Percentiles rank a stretch among this genome's conserved stretches.
Conservation (phyloP, 2,113 vertebrate genomes). For the Diadophis punctatus region DNA sequence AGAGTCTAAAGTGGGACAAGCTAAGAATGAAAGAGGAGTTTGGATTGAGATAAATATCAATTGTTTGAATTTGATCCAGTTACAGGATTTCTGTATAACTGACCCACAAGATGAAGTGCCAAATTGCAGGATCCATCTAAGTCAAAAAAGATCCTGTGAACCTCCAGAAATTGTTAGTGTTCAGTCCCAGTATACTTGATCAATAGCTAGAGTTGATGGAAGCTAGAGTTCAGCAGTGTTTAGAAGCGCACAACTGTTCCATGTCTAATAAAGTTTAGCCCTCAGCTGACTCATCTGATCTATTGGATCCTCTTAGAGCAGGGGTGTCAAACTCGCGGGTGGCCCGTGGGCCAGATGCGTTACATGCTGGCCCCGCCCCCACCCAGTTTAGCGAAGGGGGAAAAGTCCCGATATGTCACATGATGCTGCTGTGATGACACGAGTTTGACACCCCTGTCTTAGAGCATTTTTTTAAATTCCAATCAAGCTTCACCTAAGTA, state of each 20-base stretch:
- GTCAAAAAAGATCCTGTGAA: not conserved
- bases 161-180: not conserved
- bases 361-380: too few relatives aligned
- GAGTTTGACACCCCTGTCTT: not conserved
- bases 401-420: too few relatives aligned
- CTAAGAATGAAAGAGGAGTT: not conserved
- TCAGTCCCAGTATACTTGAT: not conserved
- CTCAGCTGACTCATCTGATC: not conserved
- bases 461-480: not conserved
- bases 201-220: not conserved
- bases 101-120: not conserved
- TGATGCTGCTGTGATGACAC: fast-evolving
- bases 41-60: not conserved
- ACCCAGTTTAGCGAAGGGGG: too few relatives aligned
- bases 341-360: too few relatives aligned
- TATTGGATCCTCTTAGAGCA: not conserved
- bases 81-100: not conserved
- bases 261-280: not conserved
- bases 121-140: not conserved
- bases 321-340: too few relatives aligned
- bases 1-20: not conserved
- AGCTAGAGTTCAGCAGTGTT: not conserved
- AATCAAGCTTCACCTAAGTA: not conserved
- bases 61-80: not conserved
- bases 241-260: not conserved